Conservation (phyloP, 2,797 vertebrate species). For the Bradypodion pumilum region DNA sequence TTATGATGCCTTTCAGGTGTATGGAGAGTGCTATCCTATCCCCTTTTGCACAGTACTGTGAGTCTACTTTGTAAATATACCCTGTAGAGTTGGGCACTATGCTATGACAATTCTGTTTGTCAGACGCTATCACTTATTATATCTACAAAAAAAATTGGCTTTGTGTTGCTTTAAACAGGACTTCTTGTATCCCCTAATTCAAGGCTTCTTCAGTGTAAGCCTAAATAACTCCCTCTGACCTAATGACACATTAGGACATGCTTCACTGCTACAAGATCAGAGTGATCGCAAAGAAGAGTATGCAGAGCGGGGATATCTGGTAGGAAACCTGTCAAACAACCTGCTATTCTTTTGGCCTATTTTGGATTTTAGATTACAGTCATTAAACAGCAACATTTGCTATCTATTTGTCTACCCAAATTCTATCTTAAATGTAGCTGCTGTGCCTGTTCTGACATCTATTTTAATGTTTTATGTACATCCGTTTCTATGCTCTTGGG, state of each 20-base stretch:
- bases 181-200: slow-evolving; percentile 34
- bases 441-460: slow-evolving; percentile 40
- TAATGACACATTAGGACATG: slow-evolving; percentile 19
- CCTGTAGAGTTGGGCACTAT: neutral
- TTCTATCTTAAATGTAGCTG: slow-evolving; percentile 32
- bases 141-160: neutral
- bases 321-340: slow-evolving; percentile 53
- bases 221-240: slow-evolving; percentile 28
- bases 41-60: no score
- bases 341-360: slow-evolving; percentile 49
- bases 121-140: rapidly evolving
- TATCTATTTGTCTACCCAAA: slow-evolving; percentile 37
- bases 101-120: slow-evolving; percentile 8
- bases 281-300: slow-evolving; percentile 47
- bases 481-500: slow-evolving; percentile 5
- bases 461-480: slow-evolving; percentile 35
- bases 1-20: no score
- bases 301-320: slow-evolving; percentile 5
- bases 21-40: no score
- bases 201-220: slow-evolving; percentile 12
- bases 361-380: slow-evolving; percentile 50
- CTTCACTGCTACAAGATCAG: neutral
- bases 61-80: slow-evolving; percentile 1
- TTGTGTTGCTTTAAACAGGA: slow-evolving; percentile 8
- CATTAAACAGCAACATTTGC: slow-evolving; percentile 32